Evolutionary conservation across 2,888 invertebrate species (phyloP).

Genomic region (Ophion obscuratus): DNA sequence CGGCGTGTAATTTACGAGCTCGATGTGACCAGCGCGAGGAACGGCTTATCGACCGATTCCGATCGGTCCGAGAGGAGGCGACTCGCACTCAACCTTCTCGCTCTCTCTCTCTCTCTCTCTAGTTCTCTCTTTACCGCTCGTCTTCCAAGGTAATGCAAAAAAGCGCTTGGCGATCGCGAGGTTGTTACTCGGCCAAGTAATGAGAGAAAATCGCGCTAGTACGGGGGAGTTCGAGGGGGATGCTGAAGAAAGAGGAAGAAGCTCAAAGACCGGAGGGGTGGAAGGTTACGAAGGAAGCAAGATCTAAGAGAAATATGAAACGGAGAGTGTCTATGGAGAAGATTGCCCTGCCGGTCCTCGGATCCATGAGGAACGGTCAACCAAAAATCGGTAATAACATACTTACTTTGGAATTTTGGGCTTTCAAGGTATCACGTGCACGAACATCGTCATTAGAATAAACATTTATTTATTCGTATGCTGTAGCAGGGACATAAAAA

Average conservation of each 20-base stretch:
- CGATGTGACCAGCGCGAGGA: constrained; percentile 64
- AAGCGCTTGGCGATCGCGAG: constrained; percentile 73
- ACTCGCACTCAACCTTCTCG: constrained; percentile 62
- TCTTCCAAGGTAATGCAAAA: constrained; percentile 71
- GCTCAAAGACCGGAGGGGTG: constrained; percentile 48
- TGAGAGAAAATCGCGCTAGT: constrained; percentile 74
- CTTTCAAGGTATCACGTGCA: no score
- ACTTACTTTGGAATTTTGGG: no score
- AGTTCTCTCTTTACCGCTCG: constrained; percentile 27
- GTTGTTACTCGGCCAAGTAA: constrained; percentile 76
- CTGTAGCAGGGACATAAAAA: no score
- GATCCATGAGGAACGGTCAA: not conserved
- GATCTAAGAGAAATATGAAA: constrained; percentile 41
- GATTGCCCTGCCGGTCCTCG: not conserved
- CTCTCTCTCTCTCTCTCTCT: constrained; percentile 15
- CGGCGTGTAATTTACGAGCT: constrained; percentile 67
- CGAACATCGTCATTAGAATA: no score
- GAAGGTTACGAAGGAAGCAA: constrained; percentile 12
- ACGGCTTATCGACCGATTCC: constrained; percentile 76
- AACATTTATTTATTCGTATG: no score
- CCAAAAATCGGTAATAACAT: no score
- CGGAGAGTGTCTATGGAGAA: not conserved
- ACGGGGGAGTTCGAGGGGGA: constrained; percentile 39
- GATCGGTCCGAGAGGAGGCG: constrained; percentile 72
- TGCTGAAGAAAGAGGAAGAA: constrained; percentile 37